Conservation (phyloP, 53 echinoderm and acorn worm genomes). For the Stichopus horrens region DNA sequence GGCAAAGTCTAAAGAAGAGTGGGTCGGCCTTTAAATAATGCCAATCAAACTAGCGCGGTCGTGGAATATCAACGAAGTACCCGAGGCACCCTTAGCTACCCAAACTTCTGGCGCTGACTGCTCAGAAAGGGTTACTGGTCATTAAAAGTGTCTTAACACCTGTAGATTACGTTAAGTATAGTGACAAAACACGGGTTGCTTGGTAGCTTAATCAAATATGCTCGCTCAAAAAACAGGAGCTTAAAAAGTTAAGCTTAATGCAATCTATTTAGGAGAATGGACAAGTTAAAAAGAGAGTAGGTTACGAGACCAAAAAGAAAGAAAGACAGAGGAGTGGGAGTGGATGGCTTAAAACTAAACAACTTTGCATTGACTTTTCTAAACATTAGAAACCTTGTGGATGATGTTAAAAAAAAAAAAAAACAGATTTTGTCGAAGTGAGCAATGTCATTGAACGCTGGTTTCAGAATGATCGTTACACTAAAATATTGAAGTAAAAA, state of each 20-base stretch:
- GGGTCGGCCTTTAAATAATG: background rate
- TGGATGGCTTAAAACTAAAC: background rate
- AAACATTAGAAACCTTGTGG: background rate
- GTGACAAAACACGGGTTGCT: constrained; percentile 29
- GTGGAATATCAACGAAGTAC: background rate
- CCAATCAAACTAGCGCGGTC: background rate
- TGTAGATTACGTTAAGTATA: background rate
- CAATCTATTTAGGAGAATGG: constrained; percentile 5
- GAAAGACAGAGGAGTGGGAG: background rate
- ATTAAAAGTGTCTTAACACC: constrained; percentile 41
- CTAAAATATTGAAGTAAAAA: too few species aligned
- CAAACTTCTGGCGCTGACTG: background rate
- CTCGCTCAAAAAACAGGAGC: background rate
- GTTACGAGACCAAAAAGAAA: background rate
- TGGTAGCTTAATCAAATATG: constrained; percentile 19
- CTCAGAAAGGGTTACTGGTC: constrained; percentile 17
- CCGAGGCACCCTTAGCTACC: constrained; percentile 12
- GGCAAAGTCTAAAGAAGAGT: too few species aligned
- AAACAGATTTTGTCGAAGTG: too few species aligned
- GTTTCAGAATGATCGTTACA: too few species aligned
- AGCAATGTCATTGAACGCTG: too few species aligned
- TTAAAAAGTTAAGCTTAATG: constrained; percentile 12
- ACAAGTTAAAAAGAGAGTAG: background rate
- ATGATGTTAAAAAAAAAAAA: too few species aligned
- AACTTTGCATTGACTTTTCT: background rate